Evolutionary conservation across 2,888 invertebrate species (phyloP).

Genomic region (Drosophila basisetae): DNA sequence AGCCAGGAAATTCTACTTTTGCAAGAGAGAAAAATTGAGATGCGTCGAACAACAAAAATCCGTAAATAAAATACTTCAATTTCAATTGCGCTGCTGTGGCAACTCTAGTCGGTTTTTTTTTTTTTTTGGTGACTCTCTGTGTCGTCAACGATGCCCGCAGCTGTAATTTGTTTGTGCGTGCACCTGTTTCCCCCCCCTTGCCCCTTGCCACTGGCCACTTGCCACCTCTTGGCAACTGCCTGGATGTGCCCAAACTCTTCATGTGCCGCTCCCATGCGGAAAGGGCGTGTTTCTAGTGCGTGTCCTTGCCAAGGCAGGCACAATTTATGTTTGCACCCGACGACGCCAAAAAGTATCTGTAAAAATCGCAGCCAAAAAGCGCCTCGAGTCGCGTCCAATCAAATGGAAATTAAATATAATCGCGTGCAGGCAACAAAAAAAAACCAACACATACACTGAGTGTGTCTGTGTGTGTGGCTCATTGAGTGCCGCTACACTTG

Average conservation of each 20-base stretch:
- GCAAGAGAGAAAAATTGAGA: background rate
- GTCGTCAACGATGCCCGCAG: background rate
- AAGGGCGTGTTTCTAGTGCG: conserved; percentile 43
- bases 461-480: background rate
- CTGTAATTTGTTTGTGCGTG: conserved; percentile 8
- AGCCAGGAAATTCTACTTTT: background rate
- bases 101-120: background rate
- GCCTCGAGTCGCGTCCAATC: conserved; percentile 67
- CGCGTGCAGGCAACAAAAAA: conserved; percentile 53
- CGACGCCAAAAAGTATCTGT: conserved; percentile 53
- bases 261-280: conserved; percentile 5
- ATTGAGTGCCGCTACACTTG: background rate
- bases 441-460: background rate
- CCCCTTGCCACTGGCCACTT: background rate
- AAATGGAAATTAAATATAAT: conserved; percentile 73
- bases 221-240: background rate
- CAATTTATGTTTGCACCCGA: conserved; percentile 4
- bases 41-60: background rate
- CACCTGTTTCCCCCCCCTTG: background rate
- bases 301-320: conserved; percentile 62
- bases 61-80: background rate
- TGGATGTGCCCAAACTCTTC: background rate
- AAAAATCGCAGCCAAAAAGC: conserved; percentile 41
- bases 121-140: background rate
- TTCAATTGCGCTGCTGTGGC: background rate